phyloP scores from a whole-genome alignment of 1,140 invertebrate genomes.

The Ceratoteleas bidentatus region DNA sequence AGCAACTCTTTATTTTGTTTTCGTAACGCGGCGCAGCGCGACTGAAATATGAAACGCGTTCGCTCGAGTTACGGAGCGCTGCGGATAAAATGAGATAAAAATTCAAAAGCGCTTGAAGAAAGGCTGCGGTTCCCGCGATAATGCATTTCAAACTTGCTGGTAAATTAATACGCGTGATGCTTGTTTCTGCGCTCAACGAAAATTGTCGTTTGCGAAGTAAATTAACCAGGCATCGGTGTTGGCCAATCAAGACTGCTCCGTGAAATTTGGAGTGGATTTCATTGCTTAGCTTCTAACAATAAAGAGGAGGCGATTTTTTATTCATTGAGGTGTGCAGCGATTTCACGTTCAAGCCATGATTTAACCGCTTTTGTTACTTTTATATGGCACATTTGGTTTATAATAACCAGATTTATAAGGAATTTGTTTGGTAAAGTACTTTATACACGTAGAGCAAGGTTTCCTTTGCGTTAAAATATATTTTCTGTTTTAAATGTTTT shows the following conservation, averaged over 20 bases:
- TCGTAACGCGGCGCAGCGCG: conserved; percentile 1
- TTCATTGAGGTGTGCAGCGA: too few relatives aligned
- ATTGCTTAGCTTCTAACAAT: conserved; percentile 6
- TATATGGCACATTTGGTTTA: too few relatives aligned
- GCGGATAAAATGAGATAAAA: conserved; percentile 42
- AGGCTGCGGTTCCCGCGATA: conserved; percentile 8
- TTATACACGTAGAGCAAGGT: too few relatives aligned
- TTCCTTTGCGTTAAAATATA: too few relatives aligned
- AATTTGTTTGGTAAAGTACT: too few relatives aligned
- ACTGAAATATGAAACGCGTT: conserved; percentile 50
- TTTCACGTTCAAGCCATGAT: too few relatives aligned
- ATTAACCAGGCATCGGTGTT: not conserved
- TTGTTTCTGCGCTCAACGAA: not conserved
- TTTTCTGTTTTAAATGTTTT: too few relatives aligned
- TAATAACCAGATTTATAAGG: too few relatives aligned
- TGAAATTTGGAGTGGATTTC: conserved; percentile 8
- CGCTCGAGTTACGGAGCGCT: conserved; percentile 30
- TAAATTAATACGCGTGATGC: conserved; percentile 28
- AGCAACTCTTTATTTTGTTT: conserved; percentile 26
- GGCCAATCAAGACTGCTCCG: not conserved
- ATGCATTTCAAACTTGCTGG: conserved; percentile 18
- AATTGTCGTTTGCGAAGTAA: conserved; percentile 14
- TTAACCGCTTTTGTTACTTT: too few relatives aligned
- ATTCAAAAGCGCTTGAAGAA: conserved; percentile 30
- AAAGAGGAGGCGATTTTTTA: conserved; percentile 9